A percentile compares a stretch with the other conserved stretches of the same genome.
phyloP scores from a whole-genome alignment of 2,797 vertebrate genomes.

The Pseudomugil gertrudae region DNA sequence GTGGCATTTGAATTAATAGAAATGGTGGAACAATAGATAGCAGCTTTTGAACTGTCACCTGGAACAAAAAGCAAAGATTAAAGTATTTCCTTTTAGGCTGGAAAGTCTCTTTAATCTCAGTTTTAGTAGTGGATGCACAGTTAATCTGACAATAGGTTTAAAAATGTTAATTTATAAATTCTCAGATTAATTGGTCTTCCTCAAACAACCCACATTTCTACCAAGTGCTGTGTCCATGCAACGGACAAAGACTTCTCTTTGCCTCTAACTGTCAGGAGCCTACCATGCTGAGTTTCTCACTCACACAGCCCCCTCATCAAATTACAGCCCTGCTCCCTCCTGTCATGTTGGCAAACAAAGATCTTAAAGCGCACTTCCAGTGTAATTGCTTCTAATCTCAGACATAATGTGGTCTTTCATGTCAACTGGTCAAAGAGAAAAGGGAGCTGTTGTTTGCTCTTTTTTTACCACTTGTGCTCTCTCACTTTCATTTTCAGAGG shows the following conservation, averaged over 20 bases:
- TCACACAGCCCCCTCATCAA: constrained; percentile 76
- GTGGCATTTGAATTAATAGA: constrained; percentile 62
- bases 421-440: constrained; percentile 61
- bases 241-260: constrained; percentile 62
- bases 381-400: constrained; percentile 81
- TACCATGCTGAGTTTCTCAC: constrained; percentile 71
- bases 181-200: constrained; percentile 34
- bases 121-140: constrained; percentile 27
- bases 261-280: constrained; percentile 52
- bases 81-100: constrained; percentile 48
- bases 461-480: constrained; percentile 23
- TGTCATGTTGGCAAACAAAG: constrained; percentile 80
- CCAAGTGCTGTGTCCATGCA: constrained; percentile 28
- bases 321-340: constrained; percentile 80
- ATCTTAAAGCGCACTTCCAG: constrained; percentile 76
- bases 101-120: constrained; percentile 31
- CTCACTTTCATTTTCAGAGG: constrained; percentile 63
- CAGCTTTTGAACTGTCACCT: constrained; percentile 60
- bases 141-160: constrained; percentile 2
- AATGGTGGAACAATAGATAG: constrained; percentile 69
- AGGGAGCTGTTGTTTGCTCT: constrained; percentile 72
- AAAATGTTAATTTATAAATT: constrained; percentile 28
- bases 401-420: constrained; percentile 83
- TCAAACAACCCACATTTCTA: constrained; percentile 38
- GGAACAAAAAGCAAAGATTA: constrained; percentile 61